Evolutionary conservation across 2,113 vertebrate genomes (phyloP).

Genomic region (Hippopotamus amphibius): DNA sequence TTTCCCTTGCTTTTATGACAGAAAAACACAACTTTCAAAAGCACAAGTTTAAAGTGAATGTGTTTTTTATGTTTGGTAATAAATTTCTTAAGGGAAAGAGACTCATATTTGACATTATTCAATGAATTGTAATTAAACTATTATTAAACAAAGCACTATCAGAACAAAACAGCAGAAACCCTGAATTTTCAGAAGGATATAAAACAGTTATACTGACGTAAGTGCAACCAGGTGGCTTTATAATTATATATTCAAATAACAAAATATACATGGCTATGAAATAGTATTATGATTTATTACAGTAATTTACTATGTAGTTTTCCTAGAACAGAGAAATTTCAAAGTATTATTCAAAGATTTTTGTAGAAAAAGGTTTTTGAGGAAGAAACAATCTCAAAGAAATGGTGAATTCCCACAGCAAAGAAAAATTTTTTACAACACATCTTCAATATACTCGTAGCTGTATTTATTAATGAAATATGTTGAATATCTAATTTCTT

Average conservation of each 20-base stretch:
- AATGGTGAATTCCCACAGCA: neutral
- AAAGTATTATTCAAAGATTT: slow-evolving; percentile 11
- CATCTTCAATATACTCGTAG: neutral
- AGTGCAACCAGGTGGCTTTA: neutral
- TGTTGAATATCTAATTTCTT: neutral
- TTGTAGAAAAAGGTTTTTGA: neutral
- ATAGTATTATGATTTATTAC: neutral
- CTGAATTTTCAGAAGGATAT: slow-evolving; percentile 11
- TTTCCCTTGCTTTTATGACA: slow-evolving; percentile 47
- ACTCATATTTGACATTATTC: neutral
- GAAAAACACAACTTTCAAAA: slow-evolving; percentile 46
- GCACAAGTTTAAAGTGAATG: neutral
- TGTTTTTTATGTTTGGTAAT: neutral
- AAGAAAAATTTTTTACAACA: slow-evolving; percentile 37
- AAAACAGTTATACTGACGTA: slow-evolving; percentile 27
- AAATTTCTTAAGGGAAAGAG: neutral
- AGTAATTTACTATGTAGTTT: neutral
- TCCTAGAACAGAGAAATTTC: neutral
- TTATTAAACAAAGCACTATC: neutral
- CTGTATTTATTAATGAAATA: slow-evolving; percentile 16
- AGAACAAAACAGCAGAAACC: neutral
- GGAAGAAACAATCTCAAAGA: slow-evolving; percentile 43
- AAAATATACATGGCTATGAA: neutral
- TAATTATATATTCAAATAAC: slow-evolving; percentile 10
- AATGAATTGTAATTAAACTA: neutral